These are phyloP conservation scores for Sicus ferrugineus DNA, from an alignment of 2,888 invertebrate species.

Conservation along the genomic window DNA sequence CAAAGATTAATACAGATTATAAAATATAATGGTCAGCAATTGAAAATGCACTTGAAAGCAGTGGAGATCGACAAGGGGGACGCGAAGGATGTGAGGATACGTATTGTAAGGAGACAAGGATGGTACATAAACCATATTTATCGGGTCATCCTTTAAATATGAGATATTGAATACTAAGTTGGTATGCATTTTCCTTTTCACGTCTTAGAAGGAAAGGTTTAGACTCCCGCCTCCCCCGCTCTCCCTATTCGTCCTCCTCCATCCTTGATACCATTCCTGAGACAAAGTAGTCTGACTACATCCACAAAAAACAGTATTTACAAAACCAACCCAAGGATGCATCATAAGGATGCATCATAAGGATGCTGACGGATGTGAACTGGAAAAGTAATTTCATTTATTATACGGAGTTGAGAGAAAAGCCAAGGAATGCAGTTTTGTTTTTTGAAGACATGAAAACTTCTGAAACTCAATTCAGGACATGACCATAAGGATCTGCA, in stretches of 20 bases:
- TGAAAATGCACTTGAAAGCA: background rate
- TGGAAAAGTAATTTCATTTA: slow-evolving; percentile 1
- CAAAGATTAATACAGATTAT: slow-evolving; percentile 14
- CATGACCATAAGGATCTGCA: slow-evolving; percentile 1
- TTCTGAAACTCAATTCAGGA: background rate
- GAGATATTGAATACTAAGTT: no score
- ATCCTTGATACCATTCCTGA: background rate
- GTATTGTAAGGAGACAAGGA: no score
- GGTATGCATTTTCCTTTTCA: no score
- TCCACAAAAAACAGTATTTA: background rate
- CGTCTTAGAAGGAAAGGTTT: background rate
- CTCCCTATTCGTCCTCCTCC: background rate
- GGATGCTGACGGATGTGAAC: background rate
- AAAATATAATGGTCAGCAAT: slow-evolving; percentile 14
- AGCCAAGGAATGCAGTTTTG: background rate
- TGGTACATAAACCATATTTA: no score
- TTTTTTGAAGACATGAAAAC: background rate
- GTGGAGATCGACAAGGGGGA: no score
- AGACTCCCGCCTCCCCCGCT: background rate
- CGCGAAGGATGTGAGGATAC: no score
- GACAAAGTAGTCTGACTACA: no score
- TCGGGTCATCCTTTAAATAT: no score
- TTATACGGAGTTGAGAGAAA: background rate
- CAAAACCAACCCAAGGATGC: background rate
- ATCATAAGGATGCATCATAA: no score